A percentile compares a stretch with the other conserved stretches of the same genome.
phyloP scores from a whole-genome alignment of 2,113 vertebrate species.

The Hipposideros armiger region DNA sequence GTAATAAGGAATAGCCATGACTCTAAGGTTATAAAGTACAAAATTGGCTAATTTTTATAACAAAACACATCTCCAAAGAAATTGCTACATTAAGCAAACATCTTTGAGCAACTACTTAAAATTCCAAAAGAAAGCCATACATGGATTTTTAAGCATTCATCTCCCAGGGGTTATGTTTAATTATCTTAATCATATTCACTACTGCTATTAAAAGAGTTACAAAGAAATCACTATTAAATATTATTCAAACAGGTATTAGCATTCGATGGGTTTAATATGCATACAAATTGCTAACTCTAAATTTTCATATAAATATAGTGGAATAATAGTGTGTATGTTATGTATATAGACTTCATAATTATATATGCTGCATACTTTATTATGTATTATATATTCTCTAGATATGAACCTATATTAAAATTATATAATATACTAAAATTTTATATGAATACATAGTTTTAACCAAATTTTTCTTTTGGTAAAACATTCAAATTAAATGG shows the following conservation, averaged over 20 bases:
- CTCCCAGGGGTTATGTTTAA: not conserved
- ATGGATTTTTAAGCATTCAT: not conserved
- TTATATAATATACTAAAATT: constrained; percentile 1
- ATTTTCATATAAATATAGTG: not conserved
- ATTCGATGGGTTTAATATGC: not conserved
- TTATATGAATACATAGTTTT: not conserved
- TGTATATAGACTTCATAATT: not conserved
- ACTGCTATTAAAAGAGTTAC: constrained; percentile 7
- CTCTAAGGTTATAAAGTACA: not conserved
- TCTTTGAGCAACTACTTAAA: constrained; percentile 45
- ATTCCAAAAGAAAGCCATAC: not conserved
- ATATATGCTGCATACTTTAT: not conserved
- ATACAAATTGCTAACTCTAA: constrained; percentile 45
- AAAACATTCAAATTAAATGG: constrained; percentile 37
- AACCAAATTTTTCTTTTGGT: not conserved
- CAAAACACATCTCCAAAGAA: not conserved
- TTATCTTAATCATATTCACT: constrained; percentile 33
- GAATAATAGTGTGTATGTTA: not conserved
- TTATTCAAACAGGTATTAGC: not conserved
- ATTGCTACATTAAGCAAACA: not conserved
- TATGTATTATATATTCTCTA: not conserved
- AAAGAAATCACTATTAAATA: constrained; percentile 43
- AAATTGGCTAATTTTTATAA: not conserved
- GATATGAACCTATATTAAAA: not conserved
- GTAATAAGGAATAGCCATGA: not conserved